Conservation (phyloP, 2,797 vertebrate genomes). For the Tolypeutes matacus region DNA sequence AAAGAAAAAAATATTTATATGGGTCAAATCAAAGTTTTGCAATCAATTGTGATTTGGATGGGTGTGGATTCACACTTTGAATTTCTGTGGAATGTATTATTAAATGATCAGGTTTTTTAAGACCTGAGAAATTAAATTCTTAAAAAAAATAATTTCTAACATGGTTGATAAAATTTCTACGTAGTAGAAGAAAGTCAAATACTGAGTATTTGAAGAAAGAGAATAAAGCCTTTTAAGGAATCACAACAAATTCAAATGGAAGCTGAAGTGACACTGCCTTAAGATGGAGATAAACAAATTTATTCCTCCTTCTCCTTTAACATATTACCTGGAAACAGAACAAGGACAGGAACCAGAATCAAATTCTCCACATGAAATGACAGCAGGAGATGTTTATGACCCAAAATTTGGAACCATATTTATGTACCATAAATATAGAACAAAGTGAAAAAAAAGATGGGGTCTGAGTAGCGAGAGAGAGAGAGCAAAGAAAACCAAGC, state of each 20-base stretch:
- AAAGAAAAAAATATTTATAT: neutral
- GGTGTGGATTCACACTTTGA: neutral
- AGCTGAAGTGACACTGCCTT: neutral
- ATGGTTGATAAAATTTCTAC: neutral
- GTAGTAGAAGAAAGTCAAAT: too few relatives aligned
- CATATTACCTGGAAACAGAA: neutral
- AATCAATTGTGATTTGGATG: neutral
- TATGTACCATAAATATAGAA: neutral
- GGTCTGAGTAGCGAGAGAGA: neutral
- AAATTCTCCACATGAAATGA: neutral
- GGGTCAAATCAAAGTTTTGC: conserved; percentile 32
- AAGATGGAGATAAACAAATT: neutral
- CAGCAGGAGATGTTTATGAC: neutral
- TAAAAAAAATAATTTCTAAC: conserved; percentile 49
- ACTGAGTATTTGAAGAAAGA: conserved; percentile 17
- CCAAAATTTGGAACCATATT: too few relatives aligned
- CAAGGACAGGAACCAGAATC: neutral
- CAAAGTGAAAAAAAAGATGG: neutral
- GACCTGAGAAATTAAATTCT: neutral
- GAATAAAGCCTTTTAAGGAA: neutral
- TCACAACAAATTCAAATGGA: neutral
- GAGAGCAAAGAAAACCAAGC: neutral
- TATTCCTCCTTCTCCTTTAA: neutral
- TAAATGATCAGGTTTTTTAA: conserved; percentile 1
- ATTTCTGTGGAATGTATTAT: neutral